These are phyloP conservation scores for Tamandua tetradactyla DNA, from an alignment of 2,797 vertebrate genomes.

Conservation along the genomic window DNA sequence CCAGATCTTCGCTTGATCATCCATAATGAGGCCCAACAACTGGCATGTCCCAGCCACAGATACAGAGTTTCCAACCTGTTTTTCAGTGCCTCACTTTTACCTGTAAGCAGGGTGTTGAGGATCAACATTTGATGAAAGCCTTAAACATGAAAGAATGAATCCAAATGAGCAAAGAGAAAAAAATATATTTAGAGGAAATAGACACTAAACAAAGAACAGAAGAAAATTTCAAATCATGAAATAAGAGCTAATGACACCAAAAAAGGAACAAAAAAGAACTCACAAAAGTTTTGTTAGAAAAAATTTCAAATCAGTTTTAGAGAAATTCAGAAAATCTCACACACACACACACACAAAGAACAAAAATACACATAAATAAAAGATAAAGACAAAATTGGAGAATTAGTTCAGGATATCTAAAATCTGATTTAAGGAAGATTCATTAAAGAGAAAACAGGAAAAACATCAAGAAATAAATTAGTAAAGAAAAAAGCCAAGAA, in stretches of 20 bases:
- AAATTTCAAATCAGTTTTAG: neutral
- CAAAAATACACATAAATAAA: constrained; percentile 10
- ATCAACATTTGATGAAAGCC: neutral
- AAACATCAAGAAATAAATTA: neutral
- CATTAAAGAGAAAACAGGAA: constrained; percentile 8
- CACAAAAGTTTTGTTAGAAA: too few species aligned
- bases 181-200: neutral
- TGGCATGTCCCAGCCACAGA: neutral
- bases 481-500: neutral
- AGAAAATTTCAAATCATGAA: too few species aligned
- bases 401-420: neutral
- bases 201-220: neutral
- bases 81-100: neutral
- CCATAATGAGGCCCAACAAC: neutral
- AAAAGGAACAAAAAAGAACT: too few species aligned
- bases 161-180: neutral
- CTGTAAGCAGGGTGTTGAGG: neutral
- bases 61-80: neutral
- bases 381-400: neutral
- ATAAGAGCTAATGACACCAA: too few species aligned
- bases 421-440: neutral
- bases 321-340: neutral
- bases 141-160: neutral
- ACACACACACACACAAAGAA: neutral
- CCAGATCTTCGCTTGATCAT: neutral